A percentile compares a stretch with the other conserved stretches of the same genome.
phyloP scores from a whole-genome alignment of 1,140 invertebrate genomes.

The Ceratoteleas bidentatus region DNA sequence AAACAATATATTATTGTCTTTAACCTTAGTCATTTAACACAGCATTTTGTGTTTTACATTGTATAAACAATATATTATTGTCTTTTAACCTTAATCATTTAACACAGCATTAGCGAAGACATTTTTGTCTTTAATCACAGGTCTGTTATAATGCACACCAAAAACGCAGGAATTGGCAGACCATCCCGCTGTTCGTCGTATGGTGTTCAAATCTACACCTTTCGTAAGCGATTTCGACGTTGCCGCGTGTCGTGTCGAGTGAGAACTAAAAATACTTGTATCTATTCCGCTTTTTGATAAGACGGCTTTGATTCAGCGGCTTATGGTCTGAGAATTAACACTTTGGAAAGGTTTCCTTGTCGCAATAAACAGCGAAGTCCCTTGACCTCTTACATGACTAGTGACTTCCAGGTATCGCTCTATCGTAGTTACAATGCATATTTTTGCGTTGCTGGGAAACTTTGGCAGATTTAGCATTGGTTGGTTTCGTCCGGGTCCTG shows the following conservation, averaged over 20 bases:
- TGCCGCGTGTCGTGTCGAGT: conserved; percentile 5
- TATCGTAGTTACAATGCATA: conserved; percentile 6
- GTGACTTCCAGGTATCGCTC: conserved; percentile 1
- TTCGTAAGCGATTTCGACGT: conserved; percentile 4
- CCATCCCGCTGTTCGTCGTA: conserved; percentile 17
- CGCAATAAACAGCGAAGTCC: neutral
- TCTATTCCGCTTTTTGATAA: conserved; percentile 5
- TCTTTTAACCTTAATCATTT: neutral
- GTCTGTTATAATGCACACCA: conserved; percentile 8
- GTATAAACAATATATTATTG: neutral
- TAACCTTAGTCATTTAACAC: neutral
- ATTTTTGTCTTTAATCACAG: conserved; percentile 2
- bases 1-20: neutral
- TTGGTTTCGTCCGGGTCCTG: neutral
- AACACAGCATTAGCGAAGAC: conserved; percentile 5
- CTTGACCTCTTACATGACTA: neutral
- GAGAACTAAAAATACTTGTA: neutral
- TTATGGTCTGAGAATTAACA: conserved; percentile 5
- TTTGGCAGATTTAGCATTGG: neutral
- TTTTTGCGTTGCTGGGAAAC: neutral
- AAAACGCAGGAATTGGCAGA: conserved; percentile 4
- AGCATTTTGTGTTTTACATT: neutral
- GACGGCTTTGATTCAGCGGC: conserved; percentile 8
- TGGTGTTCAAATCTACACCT: conserved; percentile 14
- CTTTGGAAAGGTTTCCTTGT: conserved; percentile 2